phyloP scores from a whole-genome alignment of 2,797 vertebrate genomes.

The Philypnodon macrostomus region DNA sequence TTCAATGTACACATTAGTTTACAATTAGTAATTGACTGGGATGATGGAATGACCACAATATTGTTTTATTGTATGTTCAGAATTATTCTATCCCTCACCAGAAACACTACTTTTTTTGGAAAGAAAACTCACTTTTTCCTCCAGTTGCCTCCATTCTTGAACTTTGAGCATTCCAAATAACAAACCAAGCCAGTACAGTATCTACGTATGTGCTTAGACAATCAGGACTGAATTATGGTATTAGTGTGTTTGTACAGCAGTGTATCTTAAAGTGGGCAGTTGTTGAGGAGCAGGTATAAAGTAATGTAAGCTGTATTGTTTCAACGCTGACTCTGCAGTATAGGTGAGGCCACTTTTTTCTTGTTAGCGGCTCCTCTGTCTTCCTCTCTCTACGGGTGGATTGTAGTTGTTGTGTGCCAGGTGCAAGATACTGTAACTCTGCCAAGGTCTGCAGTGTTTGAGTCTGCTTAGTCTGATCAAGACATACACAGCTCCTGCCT shows the following conservation, averaged over 20 bases:
- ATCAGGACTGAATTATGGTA: no score
- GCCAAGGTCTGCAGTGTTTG: constrained; percentile 23
- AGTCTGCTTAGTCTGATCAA: constrained; percentile 3
- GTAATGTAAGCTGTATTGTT: constrained; percentile 7
- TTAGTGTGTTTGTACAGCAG: not conserved
- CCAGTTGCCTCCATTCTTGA: no score
- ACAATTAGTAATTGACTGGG: no score
- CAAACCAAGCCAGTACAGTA: not conserved
- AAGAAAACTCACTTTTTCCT: no score
- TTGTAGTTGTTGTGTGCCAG: constrained; percentile 2
- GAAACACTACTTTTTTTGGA: no score
- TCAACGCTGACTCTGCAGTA: constrained; percentile 28
- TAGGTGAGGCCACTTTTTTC: constrained; percentile 1
- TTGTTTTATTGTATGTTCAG: no score
- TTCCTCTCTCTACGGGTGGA: constrained; percentile 12
- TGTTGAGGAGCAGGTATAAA: constrained; percentile 6
- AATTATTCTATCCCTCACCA: no score
- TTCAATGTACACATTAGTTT: no score
- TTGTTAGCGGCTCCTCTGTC: constrained; percentile 2
- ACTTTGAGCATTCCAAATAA: no score
- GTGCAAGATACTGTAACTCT: constrained; percentile 1
- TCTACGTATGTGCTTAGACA: not conserved
- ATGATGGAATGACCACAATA: no score
- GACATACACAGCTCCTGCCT: not conserved
- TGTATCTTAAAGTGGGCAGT: not conserved